Percentiles rank a stretch among this genome's conserved stretches.
These are phyloP conservation scores for Chiroxiphia lanceolata DNA, from an alignment of 2,797 vertebrate species.

Conservation along the genomic window DNA sequence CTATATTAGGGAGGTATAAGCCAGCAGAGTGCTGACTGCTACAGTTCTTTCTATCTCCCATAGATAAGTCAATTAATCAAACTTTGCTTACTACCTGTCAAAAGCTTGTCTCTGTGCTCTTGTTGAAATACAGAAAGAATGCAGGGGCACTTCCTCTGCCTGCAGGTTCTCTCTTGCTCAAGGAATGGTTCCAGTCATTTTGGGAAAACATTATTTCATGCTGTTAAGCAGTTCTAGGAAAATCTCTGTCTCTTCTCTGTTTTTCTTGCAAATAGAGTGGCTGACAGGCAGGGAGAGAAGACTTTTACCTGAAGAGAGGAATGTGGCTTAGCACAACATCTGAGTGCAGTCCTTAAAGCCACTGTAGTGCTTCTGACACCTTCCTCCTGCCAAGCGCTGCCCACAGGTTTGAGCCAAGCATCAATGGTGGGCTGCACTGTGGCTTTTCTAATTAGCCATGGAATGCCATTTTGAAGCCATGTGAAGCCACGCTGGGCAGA, in stretches of 20 bases:
- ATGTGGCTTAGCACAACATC: neutral
- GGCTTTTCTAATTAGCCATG: neutral
- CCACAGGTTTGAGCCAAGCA: neutral
- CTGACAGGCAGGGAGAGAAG: neutral
- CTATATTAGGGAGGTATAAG: conserved; percentile 10
- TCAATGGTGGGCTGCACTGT: neutral
- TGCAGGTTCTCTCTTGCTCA: neutral
- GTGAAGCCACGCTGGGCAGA: neutral
- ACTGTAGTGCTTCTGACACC: neutral
- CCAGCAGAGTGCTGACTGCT: conserved; percentile 40
- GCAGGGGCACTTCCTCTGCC: neutral
- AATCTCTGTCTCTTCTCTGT: neutral
- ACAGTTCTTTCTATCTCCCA: conserved; percentile 42
- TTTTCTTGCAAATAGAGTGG: neutral
- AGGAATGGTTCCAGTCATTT: neutral
- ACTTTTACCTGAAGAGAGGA: neutral
- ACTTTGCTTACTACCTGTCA: conserved; percentile 51
- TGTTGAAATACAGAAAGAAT: conserved; percentile 22
- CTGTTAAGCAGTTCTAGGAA: neutral
- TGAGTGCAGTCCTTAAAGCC: neutral
- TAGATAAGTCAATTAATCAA: conserved; percentile 69
- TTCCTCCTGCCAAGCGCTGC: neutral
- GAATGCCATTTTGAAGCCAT: neutral
- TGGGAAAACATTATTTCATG: neutral
- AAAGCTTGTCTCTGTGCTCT: conserved; percentile 22